Conservation (phyloP, 2,888 invertebrate genomes). For the Hemicrepidius hirtus region DNA sequence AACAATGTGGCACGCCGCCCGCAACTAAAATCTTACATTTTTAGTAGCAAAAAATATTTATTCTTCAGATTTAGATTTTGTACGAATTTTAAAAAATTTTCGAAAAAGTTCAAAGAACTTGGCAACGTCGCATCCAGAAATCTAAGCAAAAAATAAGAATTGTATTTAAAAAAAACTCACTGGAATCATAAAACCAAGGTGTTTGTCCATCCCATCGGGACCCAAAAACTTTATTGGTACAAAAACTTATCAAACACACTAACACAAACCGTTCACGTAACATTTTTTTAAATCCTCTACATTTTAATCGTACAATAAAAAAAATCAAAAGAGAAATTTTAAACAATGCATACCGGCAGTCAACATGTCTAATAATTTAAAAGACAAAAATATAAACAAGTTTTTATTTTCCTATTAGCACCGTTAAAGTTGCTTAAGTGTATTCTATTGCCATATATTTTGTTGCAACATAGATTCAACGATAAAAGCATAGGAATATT, state of each 20-base stretch:
- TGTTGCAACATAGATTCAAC: conserved; percentile 15
- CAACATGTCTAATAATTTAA: conserved; percentile 14
- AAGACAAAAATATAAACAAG: conserved; percentile 11
- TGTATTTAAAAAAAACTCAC: conserved; percentile 75
- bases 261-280: conserved; percentile 22
- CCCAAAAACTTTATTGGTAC: conserved; percentile 8
- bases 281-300: conserved; percentile 33
- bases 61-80: too few relatives aligned
- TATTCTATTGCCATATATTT: conserved; percentile 11
- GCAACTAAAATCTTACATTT: too few relatives aligned
- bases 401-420: conserved; percentile 20
- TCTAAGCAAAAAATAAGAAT: neutral
- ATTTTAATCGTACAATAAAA: neutral
- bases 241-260: conserved; percentile 27
- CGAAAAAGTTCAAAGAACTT: too few relatives aligned
- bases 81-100: too few relatives aligned
- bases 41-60: too few relatives aligned
- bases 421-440: conserved; percentile 17
- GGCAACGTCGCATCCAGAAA: too few relatives aligned
- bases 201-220: conserved; percentile 73
- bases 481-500: conserved; percentile 1
- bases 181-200: conserved; percentile 75
- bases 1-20: too few relatives aligned
- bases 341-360: conserved; percentile 5
- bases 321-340: conserved; percentile 4